Conservation (phyloP, 23 tunicate species). For the Oikopleura albicans region DNA sequence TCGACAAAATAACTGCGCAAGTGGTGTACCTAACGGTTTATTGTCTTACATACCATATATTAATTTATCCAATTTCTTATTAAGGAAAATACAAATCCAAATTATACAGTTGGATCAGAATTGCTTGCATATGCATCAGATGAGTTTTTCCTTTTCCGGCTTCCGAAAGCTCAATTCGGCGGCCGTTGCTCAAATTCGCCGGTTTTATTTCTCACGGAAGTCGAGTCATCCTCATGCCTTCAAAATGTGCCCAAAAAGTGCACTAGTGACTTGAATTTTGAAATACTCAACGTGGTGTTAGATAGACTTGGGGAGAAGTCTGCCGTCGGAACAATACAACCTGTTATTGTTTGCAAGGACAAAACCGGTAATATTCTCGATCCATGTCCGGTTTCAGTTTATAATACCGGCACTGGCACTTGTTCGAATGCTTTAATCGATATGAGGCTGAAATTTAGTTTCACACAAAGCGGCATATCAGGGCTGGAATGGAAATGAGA, state of each 20-base stretch:
- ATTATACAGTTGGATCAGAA: too few species aligned
- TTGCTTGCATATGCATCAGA: too few species aligned
- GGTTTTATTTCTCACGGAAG: not conserved
- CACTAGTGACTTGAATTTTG: not conserved
- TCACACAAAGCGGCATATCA: too few species aligned
- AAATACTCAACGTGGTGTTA: not conserved
- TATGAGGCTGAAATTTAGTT: too few species aligned
- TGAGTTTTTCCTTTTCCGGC: not conserved
- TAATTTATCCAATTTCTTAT: too few species aligned
- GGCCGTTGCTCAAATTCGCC: not conserved
- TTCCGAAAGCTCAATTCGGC: not conserved
- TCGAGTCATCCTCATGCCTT: not conserved
- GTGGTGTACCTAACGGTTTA: too few species aligned
- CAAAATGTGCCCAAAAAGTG: not conserved
- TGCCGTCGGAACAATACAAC: not conserved
- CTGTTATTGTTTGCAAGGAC: not conserved
- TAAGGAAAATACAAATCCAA: too few species aligned
- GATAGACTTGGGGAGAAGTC: not conserved
- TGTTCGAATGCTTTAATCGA: not conserved
- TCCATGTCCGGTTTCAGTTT: not conserved
- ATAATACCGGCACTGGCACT: not conserved
- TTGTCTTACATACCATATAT: too few species aligned
- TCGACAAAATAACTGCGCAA: too few species aligned
- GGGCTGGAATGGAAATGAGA: too few species aligned
- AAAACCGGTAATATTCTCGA: not conserved